Evolutionary conservation across 2,113 vertebrate species (phyloP).

Genomic region (Mionectes macconnelli): DNA sequence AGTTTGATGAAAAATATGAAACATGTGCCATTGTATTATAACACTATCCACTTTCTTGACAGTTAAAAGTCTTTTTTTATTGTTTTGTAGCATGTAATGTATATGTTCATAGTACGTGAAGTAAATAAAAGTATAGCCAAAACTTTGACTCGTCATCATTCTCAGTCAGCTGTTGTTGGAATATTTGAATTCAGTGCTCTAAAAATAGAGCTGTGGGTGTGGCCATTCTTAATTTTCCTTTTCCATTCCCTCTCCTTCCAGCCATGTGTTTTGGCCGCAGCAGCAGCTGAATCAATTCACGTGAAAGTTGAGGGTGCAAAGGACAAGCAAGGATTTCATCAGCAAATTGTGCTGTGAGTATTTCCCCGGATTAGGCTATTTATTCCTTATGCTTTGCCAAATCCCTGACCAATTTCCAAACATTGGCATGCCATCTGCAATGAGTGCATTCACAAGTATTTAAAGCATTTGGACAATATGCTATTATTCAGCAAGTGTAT

Average conservation of each 20-base stretch:
- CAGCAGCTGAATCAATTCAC: not conserved
- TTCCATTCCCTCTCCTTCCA: not conserved
- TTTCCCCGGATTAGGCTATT: not conserved
- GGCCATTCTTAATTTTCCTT: not conserved
- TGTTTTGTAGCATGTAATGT: constrained; percentile 89
- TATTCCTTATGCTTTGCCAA: not conserved
- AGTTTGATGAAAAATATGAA: constrained; percentile 80
- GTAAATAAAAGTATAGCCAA: constrained; percentile 89
- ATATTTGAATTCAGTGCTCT: not conserved
- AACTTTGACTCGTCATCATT: constrained; percentile 68
- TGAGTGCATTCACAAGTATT: not conserved
- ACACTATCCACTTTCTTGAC: constrained; percentile 92
- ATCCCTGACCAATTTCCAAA: not conserved
- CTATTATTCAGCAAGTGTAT: not conserved
- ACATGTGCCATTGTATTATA: constrained; percentile 96
- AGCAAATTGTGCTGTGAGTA: not conserved
- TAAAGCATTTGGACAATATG: not conserved
- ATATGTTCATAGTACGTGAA: constrained; percentile 89
- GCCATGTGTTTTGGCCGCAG: not conserved
- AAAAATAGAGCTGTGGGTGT: not conserved
- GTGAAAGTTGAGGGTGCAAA: not conserved
- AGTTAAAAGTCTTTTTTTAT: constrained; percentile 75
- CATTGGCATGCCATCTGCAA: not conserved
- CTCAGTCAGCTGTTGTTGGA: constrained; percentile 32
- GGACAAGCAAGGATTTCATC: not conserved